These are phyloP conservation scores for Zophobas atratus DNA, from an alignment of 1,140 invertebrate genomes.

Conservation along the genomic window DNA sequence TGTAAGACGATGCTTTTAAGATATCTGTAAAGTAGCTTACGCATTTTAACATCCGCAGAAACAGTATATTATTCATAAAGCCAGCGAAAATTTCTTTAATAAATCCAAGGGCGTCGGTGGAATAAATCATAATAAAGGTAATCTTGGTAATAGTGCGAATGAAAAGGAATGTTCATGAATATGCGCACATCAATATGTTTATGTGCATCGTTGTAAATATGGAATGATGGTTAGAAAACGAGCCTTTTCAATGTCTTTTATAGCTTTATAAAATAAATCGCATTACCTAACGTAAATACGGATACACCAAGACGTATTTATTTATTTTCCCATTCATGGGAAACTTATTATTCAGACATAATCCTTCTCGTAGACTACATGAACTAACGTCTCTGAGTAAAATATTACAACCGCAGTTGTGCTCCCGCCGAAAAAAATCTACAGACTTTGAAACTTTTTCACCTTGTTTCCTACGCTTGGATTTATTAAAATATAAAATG, in stretches of 20 bases:
- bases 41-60: constrained; percentile 46
- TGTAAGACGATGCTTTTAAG: constrained; percentile 49
- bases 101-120: constrained; percentile 29
- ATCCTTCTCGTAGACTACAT: neutral
- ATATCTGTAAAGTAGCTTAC: constrained; percentile 47
- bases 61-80: constrained; percentile 43
- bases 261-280: constrained; percentile 37
- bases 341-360: neutral
- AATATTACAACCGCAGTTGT: neutral
- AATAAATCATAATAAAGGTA: constrained; percentile 50
- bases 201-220: constrained; percentile 37
- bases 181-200: constrained; percentile 34
- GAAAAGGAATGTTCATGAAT: constrained; percentile 35
- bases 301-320: constrained; percentile 6
- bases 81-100: constrained; percentile 40
- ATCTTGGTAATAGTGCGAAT: constrained; percentile 47
- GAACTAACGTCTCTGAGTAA: neutral
- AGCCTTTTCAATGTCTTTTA: constrained; percentile 35
- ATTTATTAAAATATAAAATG: constrained; percentile 49
- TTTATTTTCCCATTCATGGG: neutral
- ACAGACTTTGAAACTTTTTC: constrained; percentile 9
- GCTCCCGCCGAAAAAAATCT: constrained; percentile 3
- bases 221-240: constrained; percentile 39
- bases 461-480: constrained; percentile 1
- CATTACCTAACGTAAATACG: constrained; percentile 30